Evolutionary conservation across 37 sponge, comb jelly and placozoan species (phyloP).

Genomic region (Corticium candelabrum): DNA sequence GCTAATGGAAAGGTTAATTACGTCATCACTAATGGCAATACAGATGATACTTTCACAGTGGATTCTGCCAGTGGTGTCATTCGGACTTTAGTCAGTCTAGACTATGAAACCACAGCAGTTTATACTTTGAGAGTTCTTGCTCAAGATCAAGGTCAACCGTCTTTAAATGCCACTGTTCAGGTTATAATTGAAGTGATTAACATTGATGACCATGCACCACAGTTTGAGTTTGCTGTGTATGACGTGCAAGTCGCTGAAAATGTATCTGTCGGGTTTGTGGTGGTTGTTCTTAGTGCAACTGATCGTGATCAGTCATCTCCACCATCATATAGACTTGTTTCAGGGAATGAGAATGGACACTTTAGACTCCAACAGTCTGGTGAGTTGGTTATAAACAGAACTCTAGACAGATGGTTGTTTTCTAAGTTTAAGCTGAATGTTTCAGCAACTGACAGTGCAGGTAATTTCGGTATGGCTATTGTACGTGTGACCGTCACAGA

Average conservation of each 20-base stretch:
- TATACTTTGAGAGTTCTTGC: constrained; percentile 38
- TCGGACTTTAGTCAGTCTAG: constrained; percentile 6
- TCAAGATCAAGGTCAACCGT: constrained; percentile 18
- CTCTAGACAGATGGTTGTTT: not conserved
- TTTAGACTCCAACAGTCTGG: too few relatives aligned
- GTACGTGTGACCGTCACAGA: not conserved
- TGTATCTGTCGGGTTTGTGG: not conserved
- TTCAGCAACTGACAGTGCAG: not conserved
- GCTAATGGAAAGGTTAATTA: constrained; percentile 18
- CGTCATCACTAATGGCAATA: not conserved
- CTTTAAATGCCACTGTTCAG: not conserved
- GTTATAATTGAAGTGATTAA: constrained; percentile 31
- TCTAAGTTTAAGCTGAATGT: not conserved
- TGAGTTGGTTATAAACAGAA: not conserved
- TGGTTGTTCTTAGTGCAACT: constrained; percentile 6
- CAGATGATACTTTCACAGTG: constrained; percentile 21
- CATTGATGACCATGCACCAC: constrained; percentile 62
- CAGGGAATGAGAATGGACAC: too few relatives aligned
- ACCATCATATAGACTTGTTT: constrained; percentile 6
- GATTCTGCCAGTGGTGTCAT: constrained; percentile 29
- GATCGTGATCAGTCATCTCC: constrained; percentile 16
- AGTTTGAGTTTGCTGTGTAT: constrained; percentile 15
- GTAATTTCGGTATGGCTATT: not conserved
- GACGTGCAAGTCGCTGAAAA: not conserved
- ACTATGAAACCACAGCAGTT: constrained; percentile 30